These are phyloP conservation scores for Blastomussa wellsi DNA, from an alignment of 92 coral and sea anemone genomes.

Conservation along the genomic window DNA sequence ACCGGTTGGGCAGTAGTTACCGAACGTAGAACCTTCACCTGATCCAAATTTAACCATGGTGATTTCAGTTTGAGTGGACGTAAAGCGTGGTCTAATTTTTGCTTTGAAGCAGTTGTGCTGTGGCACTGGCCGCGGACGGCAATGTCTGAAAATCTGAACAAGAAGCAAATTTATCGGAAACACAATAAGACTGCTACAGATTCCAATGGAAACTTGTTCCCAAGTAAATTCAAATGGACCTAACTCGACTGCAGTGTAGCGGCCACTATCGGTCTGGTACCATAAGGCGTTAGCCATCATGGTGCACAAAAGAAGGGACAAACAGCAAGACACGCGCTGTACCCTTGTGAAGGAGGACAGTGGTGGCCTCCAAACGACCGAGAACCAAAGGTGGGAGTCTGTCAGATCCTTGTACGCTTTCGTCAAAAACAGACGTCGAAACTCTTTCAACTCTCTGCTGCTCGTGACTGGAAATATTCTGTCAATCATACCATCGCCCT, in stretches of 20 bases:
- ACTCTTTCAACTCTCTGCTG: conserved; percentile 72
- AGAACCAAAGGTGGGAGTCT: conserved; percentile 97
- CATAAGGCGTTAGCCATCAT: conserved; percentile 99
- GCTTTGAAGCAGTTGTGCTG: not conserved
- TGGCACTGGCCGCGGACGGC: conserved; percentile 46
- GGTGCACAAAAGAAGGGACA: conserved; percentile 88
- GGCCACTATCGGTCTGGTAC: conserved; percentile 75
- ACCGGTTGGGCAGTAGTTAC: conserved; percentile 6
- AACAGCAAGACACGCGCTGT: conserved; percentile 95
- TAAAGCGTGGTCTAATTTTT: conserved; percentile 17
- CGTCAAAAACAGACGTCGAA: conserved; percentile 78
- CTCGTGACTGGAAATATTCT: conserved; percentile 79
- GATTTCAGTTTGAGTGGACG: conserved; percentile 28
- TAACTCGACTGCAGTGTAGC: conserved; percentile 66
- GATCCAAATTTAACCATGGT: conserved; percentile 10
- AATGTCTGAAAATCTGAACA: conserved; percentile 91
- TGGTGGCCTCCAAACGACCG: conserved; percentile 87
- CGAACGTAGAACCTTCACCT: not conserved
- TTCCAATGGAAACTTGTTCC: conserved; percentile 93
- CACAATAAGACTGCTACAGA: conserved; percentile 87
- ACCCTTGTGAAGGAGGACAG: conserved; percentile 85
- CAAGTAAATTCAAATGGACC: conserved; percentile 86
- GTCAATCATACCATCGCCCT: conserved; percentile 87
- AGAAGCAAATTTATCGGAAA: conserved; percentile 86
- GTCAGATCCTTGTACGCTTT: conserved; percentile 83